Evolutionary conservation across 2,888 invertebrate genomes (phyloP).

Genomic region (Lydus trimaculatus): DNA sequence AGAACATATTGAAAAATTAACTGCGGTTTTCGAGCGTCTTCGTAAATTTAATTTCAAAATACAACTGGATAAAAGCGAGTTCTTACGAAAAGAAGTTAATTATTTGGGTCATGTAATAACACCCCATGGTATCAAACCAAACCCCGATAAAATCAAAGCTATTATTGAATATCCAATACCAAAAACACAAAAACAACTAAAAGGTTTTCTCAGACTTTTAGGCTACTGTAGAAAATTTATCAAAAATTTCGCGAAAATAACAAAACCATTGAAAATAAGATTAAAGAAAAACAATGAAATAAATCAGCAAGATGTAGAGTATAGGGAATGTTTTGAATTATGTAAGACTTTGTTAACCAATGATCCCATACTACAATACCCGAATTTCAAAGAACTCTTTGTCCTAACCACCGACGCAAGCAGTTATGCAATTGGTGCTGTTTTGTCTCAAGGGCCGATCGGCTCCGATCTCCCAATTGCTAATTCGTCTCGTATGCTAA

Average conservation of each 20-base stretch:
- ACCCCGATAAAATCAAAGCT: constrained; percentile 1
- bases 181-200: not conserved
- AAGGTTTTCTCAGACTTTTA: not conserved
- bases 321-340: not conserved
- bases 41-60: not conserved
- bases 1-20: not conserved
- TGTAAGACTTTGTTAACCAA: not conserved
- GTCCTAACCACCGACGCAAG: not conserved
- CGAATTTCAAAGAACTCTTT: not conserved
- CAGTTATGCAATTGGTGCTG: not conserved
- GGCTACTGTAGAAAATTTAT: constrained; percentile 21
- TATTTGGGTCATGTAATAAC: not conserved
- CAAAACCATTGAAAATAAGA: not conserved
- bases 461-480: not conserved
- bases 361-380: not conserved
- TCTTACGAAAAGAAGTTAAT: not conserved
- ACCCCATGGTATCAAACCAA: not conserved
- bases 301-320: not conserved
- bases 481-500: not conserved
- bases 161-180: not conserved
- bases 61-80: not conserved
- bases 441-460: not conserved
- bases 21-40: not conserved
- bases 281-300: not conserved
- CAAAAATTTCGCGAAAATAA: constrained; percentile 19